Conservation (phyloP, 2,797 vertebrate genomes). For the Pogonophryne albipinna region DNA sequence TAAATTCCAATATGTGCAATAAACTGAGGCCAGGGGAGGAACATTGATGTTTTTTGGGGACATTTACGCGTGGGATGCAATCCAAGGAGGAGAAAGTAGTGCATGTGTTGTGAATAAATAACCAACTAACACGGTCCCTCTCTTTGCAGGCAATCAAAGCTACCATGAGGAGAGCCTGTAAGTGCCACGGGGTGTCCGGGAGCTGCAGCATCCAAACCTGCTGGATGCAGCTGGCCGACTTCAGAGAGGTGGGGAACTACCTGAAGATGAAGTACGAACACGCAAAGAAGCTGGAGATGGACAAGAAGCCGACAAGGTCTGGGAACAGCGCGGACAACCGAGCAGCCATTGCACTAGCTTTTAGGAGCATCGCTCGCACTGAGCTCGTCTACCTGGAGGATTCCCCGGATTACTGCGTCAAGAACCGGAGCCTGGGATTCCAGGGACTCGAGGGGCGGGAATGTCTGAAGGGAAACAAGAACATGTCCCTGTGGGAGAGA, state of each 20-base stretch:
- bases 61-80: background rate
- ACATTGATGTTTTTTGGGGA: background rate
- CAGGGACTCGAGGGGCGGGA: conserved; percentile 94
- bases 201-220: conserved; percentile 98
- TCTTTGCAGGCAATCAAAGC: conserved; percentile 89
- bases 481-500: conserved; percentile 87
- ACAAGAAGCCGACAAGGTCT: conserved; percentile 88
- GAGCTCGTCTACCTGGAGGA: conserved; percentile 95
- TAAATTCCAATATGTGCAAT: no score
- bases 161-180: conserved; percentile 94
- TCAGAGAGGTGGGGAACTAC: conserved; percentile 93
- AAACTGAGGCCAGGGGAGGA: rapidly evolving
- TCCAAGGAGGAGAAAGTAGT: background rate
- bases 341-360: conserved; percentile 84
- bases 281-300: conserved; percentile 93
- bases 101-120: background rate
- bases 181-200: conserved; percentile 97
- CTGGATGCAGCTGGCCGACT: conserved; percentile 95
- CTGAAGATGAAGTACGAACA: conserved; percentile 91
- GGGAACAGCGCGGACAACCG: conserved; percentile 94
- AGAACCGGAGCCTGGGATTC: conserved; percentile 90
- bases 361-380: conserved; percentile 84
- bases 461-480: conserved; percentile 89
- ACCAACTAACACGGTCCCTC: background rate
- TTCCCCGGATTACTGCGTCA: conserved; percentile 94